These are phyloP conservation scores for Enteromius mattozi DNA, from an alignment of 2,797 vertebrate species.

Conservation along the genomic window DNA sequence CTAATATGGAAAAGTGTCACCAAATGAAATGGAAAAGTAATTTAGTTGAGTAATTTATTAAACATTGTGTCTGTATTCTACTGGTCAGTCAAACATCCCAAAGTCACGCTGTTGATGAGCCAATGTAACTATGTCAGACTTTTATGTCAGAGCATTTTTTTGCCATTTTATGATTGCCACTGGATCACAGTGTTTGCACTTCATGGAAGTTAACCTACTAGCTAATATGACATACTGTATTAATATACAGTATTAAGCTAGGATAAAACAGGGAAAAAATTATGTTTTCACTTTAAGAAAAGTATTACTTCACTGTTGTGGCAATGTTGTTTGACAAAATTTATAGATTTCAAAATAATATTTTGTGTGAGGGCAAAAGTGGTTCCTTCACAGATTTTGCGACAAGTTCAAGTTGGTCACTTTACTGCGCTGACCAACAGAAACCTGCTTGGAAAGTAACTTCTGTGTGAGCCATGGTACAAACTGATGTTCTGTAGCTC, in stretches of 20 bases:
- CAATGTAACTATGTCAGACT: neutral
- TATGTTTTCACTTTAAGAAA: neutral
- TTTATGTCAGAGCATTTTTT: too few relatives aligned
- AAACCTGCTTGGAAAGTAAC: neutral
- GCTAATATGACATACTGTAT: neutral
- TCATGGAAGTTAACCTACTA: neutral
- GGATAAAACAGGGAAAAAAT: neutral
- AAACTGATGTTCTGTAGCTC: slow-evolving; percentile 20
- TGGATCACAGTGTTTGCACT: neutral
- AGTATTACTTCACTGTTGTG: neutral
- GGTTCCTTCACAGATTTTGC: neutral
- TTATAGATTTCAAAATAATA: neutral
- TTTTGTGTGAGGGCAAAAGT: neutral
- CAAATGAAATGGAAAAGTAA: neutral
- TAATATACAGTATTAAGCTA: neutral
- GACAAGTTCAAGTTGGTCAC: neutral
- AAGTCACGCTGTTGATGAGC: neutral
- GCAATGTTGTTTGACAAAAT: neutral
- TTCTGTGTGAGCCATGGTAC: neutral
- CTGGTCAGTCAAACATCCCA: too few relatives aligned
- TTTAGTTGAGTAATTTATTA: neutral
- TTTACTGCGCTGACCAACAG: neutral
- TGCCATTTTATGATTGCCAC: too few relatives aligned
- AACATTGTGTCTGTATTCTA: too few relatives aligned
- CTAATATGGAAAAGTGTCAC: neutral